Conservation (phyloP, 2,113 vertebrate genomes). For the Origma solitaria region DNA sequence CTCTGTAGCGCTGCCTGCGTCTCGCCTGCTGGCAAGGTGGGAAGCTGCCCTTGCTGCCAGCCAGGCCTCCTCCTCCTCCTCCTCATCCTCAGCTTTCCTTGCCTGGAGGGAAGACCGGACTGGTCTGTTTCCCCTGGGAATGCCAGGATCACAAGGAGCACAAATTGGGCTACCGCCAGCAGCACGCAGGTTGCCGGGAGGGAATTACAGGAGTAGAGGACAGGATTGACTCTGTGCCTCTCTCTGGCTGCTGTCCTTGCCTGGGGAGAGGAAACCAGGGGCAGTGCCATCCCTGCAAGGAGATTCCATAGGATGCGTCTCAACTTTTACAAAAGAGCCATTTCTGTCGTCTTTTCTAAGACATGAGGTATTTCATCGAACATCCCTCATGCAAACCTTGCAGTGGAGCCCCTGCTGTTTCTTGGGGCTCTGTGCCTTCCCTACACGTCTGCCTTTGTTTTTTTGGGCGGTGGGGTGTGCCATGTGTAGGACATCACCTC, state of each 20-base stretch:
- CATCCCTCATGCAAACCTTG: neutral
- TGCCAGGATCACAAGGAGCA: neutral
- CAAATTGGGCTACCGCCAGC: neutral
- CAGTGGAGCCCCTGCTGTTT: neutral
- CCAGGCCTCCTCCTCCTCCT: neutral
- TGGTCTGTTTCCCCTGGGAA: neutral
- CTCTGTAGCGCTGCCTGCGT: neutral
- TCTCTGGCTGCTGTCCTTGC: neutral
- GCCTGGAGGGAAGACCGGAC: neutral
- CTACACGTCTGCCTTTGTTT: accelerated
- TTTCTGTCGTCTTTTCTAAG: neutral
- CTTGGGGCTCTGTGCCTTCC: neutral
- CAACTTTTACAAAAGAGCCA: neutral
- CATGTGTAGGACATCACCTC: accelerated
- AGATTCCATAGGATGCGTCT: neutral
- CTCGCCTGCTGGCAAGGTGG: neutral
- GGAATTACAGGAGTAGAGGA: neutral
- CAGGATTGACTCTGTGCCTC: neutral
- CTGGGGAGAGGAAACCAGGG: neutral
- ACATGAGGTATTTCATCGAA: neutral
- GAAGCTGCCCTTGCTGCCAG: neutral
- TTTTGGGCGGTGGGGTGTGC: neutral
- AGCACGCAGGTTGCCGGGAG: neutral
- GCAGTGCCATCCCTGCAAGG: neutral
- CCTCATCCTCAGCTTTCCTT: neutral